phyloP scores from a whole-genome alignment of 1,140 invertebrate species.

The Cherax destructor region DNA sequence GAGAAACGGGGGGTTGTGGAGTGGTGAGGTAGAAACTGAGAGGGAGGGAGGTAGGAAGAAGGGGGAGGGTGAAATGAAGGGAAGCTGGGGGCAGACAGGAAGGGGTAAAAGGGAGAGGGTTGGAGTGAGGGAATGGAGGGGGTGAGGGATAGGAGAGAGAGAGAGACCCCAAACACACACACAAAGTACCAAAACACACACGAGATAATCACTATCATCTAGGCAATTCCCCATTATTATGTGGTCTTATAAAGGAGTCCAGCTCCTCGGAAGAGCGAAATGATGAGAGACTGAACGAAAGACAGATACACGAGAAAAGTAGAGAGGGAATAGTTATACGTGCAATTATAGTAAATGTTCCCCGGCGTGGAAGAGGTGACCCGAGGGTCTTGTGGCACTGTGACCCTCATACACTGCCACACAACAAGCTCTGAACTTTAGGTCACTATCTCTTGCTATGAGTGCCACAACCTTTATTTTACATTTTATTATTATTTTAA shows the following conservation, averaged over 20 bases:
- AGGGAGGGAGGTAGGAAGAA: background rate
- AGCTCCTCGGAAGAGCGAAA: background rate
- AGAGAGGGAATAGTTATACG: constrained; percentile 5
- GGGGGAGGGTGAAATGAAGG: background rate
- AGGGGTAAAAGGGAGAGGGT: background rate
- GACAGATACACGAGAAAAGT: background rate
- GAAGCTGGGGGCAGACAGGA: no score
- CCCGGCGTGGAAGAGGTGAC: background rate
- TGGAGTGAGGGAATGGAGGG: background rate
- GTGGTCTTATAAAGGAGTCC: background rate
- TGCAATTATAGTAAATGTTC: background rate
- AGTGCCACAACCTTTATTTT: no score
- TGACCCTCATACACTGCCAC: no score
- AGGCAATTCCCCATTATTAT: background rate
- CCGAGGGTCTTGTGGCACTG: background rate
- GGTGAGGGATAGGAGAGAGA: background rate
- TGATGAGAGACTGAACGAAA: background rate
- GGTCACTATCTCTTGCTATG: no score
- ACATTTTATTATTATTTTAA: no score
- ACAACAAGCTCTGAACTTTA: no score
- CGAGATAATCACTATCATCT: background rate
- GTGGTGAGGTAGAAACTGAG: background rate
- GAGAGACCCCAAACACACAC: background rate
- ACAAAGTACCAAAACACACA: background rate
- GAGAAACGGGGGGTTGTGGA: background rate